Evolutionary conservation across 2,113 vertebrate species (phyloP), one percentile per base, ranked within the genome.

Genomic region (Chinchilla lanigera): DNA sequence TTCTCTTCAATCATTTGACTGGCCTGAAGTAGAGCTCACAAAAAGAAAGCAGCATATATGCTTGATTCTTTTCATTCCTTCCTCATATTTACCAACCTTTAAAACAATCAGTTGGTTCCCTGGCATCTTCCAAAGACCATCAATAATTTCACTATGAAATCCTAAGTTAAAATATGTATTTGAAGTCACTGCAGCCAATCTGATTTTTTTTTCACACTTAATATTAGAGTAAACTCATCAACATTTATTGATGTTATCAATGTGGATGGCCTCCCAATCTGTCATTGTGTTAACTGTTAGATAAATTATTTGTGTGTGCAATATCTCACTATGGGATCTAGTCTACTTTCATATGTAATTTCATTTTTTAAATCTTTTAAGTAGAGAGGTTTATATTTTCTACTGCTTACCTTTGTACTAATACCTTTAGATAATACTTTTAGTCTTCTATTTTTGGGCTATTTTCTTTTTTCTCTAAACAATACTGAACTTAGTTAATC

Each of bases 391-490:
- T 67, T 94, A 41, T 56, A 50, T 54, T 86, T 96, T 52, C 75
- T 67, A 58, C 35, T 83, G 20, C 50, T 87, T 83, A 82, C 14
- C 35, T 82, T 93, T 77, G 78, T 30, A 93, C 12, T 77, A 93
- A 85, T 38, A 93, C 0, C 50, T 90, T 80, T 77, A 63, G 28
- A 28, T 50, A 80, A 95, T 9, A 78, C 35, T 84, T 81, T 60
- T 50, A 93, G 86, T 47, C 30, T 22, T 65, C 22, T 52, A 56
- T 78, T 78, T 89, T 77, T 38, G 63, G 38, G 77, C 84, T 89
- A 65, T 85, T 94, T 85, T 81, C 83, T 84, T 69, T 89, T 54
- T 86, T 81, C 58, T n/a, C 41, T 88, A 91, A 93, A 89, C 35
- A 97, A 19, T 35, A 54, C 8, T 93, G 24, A 87, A 63, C 28